Evolutionary conservation across 2,113 vertebrate genomes (phyloP).

Genomic region (Psittacus erithacus): DNA sequence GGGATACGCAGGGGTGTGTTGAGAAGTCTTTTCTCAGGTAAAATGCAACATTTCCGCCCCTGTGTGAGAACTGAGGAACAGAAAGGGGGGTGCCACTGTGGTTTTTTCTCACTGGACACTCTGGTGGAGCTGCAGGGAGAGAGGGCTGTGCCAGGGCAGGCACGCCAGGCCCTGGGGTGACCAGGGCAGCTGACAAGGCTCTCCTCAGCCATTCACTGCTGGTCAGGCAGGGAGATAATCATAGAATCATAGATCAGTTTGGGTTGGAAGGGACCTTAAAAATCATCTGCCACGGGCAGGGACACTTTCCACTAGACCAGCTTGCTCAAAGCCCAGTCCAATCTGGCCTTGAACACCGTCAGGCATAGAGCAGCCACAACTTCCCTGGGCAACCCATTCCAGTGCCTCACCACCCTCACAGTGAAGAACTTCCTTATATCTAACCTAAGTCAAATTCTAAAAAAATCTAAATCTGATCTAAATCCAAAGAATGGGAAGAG

Average conservation of each 20-base stretch:
- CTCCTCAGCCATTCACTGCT: not conserved
- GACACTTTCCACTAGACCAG: not conserved
- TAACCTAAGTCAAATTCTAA: not conserved
- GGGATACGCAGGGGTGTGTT: rapidly evolving
- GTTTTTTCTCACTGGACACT: not conserved
- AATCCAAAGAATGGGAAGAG: not conserved
- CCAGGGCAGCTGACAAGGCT: rapidly evolving
- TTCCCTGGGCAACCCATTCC: not conserved
- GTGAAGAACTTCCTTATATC: not conserved
- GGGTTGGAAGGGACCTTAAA: not conserved
- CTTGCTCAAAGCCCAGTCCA: not conserved
- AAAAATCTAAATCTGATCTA: not conserved
- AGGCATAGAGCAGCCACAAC: not conserved
- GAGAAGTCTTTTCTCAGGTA: not conserved
- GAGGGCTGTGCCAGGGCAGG: not conserved
- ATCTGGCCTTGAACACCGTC: not conserved
- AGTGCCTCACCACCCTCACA: not conserved
- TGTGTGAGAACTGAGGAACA: not conserved
- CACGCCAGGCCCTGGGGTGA: not conserved
- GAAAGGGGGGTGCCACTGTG: rapidly evolving
- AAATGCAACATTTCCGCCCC: rapidly evolving
- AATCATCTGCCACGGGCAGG: not conserved
- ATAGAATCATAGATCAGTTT: not conserved
- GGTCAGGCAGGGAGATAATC: not conserved
- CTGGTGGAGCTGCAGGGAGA: rapidly evolving